These are phyloP conservation scores for Amphimedon queenslandica DNA, from an alignment of 37 sponge, comb jelly and placozoan genomes.

Conservation along the genomic window DNA sequence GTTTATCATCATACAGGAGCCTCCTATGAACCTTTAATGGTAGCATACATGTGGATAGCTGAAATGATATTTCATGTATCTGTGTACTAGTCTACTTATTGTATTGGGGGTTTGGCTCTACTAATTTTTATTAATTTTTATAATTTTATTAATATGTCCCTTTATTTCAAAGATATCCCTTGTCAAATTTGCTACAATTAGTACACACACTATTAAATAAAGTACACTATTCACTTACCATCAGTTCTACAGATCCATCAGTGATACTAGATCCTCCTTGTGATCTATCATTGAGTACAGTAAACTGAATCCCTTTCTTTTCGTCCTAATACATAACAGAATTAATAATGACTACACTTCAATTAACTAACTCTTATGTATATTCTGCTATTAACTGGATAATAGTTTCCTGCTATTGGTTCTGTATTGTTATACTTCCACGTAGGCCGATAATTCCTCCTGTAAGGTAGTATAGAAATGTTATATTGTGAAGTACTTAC, in stretches of 20 bases:
- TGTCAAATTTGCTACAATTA: too few species aligned
- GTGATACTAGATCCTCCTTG: slow-evolving; percentile 88
- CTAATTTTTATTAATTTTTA: too few species aligned
- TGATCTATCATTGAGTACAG: slow-evolving; percentile 86
- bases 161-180: too few species aligned
- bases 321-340: slow-evolving; percentile 21
- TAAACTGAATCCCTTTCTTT: slow-evolving; percentile 54
- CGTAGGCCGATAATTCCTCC: slow-evolving; percentile 74
- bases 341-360: too few species aligned
- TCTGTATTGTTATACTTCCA: slow-evolving; percentile 84
- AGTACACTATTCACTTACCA: slow-evolving; percentile 29
- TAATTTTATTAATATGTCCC: too few species aligned
- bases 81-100: too few species aligned
- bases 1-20: slow-evolving; percentile 70
- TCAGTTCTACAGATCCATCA: slow-evolving; percentile 67
- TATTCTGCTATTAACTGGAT: slow-evolving; percentile 90
- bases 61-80: too few species aligned
- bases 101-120: too few species aligned
- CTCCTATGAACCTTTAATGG: slow-evolving; percentile 85
- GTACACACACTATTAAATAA: too few species aligned
- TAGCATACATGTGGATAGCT: too few species aligned
- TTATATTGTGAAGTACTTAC: background rate
- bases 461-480: background rate
- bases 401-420: slow-evolving; percentile 93
- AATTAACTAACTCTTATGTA: slow-evolving; percentile 36